Conservation (phyloP, 2,113 vertebrate species). For the Coturnix japonica region DNA sequence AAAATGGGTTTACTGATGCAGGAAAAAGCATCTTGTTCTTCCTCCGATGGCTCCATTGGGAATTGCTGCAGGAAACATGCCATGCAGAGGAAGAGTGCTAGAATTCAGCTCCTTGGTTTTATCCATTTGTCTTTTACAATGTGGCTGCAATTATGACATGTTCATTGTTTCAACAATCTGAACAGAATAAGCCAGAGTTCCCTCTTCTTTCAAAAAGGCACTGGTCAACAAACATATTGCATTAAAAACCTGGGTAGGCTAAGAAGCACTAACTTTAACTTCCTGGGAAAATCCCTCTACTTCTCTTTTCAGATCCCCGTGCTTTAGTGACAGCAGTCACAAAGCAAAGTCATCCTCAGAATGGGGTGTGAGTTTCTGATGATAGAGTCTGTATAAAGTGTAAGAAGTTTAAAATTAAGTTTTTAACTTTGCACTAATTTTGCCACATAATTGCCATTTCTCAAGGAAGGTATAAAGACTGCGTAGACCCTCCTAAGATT, state of each 20-base stretch:
- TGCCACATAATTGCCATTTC: not conserved
- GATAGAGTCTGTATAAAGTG: not conserved
- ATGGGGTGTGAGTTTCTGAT: not conserved
- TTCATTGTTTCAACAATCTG: slow-evolving; percentile 39
- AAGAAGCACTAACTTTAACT: not conserved
- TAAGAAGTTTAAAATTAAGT: not conserved
- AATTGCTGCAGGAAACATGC: slow-evolving; percentile 52
- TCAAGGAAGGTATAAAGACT: not conserved
- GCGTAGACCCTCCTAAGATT: not conserved
- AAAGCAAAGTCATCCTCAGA: not conserved
- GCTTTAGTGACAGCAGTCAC: not conserved
- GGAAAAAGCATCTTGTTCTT: slow-evolving; percentile 54
- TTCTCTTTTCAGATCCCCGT: not conserved
- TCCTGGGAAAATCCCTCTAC: not conserved
- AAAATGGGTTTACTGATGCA: slow-evolving; percentile 48
- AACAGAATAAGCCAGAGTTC: not conserved
- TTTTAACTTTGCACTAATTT: not conserved
- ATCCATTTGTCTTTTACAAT: slow-evolving; percentile 53
- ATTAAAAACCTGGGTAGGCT: not conserved
- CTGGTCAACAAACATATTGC: slow-evolving; percentile 11
- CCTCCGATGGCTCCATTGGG: slow-evolving; percentile 8
- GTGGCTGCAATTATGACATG: slow-evolving; percentile 48
- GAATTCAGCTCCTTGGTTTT: slow-evolving; percentile 23
- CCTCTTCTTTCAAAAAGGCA: not conserved
- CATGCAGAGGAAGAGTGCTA: slow-evolving; percentile 41